Evolutionary conservation across 2,113 vertebrate species (phyloP).

Genomic region (Eptesicus fuscus): DNA sequence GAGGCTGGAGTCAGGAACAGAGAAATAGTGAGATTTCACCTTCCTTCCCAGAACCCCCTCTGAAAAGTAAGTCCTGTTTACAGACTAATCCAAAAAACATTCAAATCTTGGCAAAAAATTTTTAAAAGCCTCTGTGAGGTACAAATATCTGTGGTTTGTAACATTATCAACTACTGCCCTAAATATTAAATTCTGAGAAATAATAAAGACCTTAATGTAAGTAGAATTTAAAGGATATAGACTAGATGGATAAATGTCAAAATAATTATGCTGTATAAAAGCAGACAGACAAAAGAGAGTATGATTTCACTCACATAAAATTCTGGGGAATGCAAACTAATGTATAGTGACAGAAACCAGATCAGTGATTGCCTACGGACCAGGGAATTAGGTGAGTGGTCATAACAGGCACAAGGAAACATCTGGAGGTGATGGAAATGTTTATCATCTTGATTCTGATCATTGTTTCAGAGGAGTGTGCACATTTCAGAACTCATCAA

Average conservation of each 20-base stretch:
- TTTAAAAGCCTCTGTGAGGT: conserved; percentile 1
- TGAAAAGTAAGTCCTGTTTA: background rate
- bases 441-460: conserved; percentile 2
- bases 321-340: background rate
- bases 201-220: background rate
- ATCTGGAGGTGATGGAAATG: background rate
- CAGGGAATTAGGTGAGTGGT: background rate
- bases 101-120: conserved; percentile 14
- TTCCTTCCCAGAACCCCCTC: background rate
- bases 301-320: background rate
- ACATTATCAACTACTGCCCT: background rate
- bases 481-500: background rate
- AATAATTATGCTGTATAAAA: conserved; percentile 17
- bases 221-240: background rate
- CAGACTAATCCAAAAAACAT: background rate
- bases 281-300: background rate
- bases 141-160: background rate
- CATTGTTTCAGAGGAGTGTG: background rate
- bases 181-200: conserved; percentile 7
- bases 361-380: background rate
- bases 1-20: background rate
- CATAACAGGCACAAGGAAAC: background rate
- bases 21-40: background rate
- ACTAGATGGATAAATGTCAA: background rate
- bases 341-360: background rate